A percentile compares a stretch with the other conserved stretches of the same genome.
These are phyloP conservation scores for Micromesistius poutassou DNA, from an alignment of 2,797 vertebrate genomes.

Conservation along the genomic window DNA sequence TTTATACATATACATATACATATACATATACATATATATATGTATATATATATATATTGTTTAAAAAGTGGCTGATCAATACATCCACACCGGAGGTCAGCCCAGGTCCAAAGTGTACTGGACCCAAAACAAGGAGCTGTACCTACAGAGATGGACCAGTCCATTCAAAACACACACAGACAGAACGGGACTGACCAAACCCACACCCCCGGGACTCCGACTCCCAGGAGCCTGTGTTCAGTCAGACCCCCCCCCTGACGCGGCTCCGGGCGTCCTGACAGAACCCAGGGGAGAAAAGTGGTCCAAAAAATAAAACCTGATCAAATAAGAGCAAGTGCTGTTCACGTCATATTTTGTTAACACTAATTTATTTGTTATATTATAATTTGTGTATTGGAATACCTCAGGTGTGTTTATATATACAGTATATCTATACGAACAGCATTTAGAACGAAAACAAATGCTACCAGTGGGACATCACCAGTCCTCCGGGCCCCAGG, in stretches of 20 bases:
- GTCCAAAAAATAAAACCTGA: neutral
- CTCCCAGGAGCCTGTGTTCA: too few species aligned
- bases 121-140: neutral
- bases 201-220: too few species aligned
- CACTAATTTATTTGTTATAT: slow-evolving; percentile 2
- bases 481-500: neutral
- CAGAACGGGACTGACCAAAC: too few species aligned
- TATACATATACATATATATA: too few species aligned
- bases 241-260: neutral
- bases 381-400: slow-evolving; percentile 2
- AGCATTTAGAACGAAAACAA: neutral
- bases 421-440: neutral
- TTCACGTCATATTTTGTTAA: neutral
- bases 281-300: neutral
- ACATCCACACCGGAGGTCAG: neutral
- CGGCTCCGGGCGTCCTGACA: neutral
- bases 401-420: slow-evolving; percentile 4
- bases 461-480: neutral
- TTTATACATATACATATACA: slow-evolving; percentile 7
- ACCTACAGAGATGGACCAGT: neutral
- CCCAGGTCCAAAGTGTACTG: neutral
- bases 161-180: neutral
- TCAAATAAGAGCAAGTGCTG: neutral
- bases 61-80: neutral
- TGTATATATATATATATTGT: neutral